Conservation (phyloP, 2,113 vertebrate species). For the Triplophysa dalaica region DNA sequence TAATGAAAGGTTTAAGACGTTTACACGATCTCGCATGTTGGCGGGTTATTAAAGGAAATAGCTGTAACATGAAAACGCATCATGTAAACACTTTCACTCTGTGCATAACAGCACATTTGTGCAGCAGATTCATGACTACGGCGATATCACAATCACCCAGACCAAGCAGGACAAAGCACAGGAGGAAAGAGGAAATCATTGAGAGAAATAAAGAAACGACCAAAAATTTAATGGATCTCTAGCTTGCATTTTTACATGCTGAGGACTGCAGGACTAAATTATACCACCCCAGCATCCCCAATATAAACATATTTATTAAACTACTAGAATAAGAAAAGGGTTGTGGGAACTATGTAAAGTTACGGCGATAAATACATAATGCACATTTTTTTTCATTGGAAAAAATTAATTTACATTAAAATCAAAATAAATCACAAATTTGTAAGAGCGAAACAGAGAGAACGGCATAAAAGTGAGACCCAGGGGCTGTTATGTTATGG, state of each 20-base stretch:
- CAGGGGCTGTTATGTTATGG: background rate
- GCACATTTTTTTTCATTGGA: background rate
- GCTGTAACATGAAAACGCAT: background rate
- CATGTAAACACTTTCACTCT: background rate
- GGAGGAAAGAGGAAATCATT: constrained; percentile 2
- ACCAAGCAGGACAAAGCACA: background rate
- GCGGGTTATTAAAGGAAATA: too few relatives aligned
- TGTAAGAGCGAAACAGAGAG: background rate
- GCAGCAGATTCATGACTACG: background rate
- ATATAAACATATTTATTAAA: constrained; percentile 11
- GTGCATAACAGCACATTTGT: background rate
- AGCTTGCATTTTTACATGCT: background rate
- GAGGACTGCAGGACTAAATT: background rate
- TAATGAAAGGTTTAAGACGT: too few relatives aligned
- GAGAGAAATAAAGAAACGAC: background rate
- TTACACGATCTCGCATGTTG: too few relatives aligned
- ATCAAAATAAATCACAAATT: too few relatives aligned
- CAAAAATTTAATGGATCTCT: background rate
- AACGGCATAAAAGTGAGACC: background rate
- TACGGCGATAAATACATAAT: constrained; percentile 1
- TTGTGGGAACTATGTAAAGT: background rate
- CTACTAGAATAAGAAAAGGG: background rate
- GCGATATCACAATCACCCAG: background rate
- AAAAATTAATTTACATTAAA: too few relatives aligned
- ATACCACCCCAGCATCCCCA: background rate